phyloP scores from a whole-genome alignment of 2,888 invertebrate species.

The Hyppa rectilinea region DNA sequence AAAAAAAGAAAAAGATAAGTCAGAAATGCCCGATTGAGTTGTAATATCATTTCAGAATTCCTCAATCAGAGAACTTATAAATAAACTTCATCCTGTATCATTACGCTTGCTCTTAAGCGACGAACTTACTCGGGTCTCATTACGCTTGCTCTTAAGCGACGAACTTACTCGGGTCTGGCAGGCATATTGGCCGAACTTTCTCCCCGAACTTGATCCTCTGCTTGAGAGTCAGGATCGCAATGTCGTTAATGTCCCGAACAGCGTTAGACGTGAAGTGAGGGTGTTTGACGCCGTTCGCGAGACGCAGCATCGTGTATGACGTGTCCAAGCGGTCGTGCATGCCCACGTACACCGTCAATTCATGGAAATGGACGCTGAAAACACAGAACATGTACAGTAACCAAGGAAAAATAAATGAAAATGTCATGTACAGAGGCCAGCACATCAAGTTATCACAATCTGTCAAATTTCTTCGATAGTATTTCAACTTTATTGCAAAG shows the following conservation, averaged over 20 bases:
- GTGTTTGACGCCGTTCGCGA: slow-evolving; percentile 84
- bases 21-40: not conserved
- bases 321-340: slow-evolving; percentile 88
- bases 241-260: slow-evolving; percentile 90
- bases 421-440: too few relatives aligned
- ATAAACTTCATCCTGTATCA: not conserved
- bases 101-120: not conserved
- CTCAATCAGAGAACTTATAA: not conserved
- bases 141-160: not conserved
- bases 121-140: slow-evolving; percentile 68
- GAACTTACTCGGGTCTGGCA: slow-evolving; percentile 79
- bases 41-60: too few relatives aligned
- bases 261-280: slow-evolving; percentile 89
- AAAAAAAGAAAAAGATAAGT: not conserved
- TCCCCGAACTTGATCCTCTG: slow-evolving; percentile 83
- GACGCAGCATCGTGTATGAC: slow-evolving; percentile 72
- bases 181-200: slow-evolving; percentile 88
- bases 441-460: too few relatives aligned
- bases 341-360: slow-evolving; percentile 86
- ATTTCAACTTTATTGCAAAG: too few relatives aligned
- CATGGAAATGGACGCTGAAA: slow-evolving; percentile 81
- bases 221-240: slow-evolving; percentile 89
- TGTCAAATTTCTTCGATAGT: too few relatives aligned
- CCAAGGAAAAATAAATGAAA: not conserved
- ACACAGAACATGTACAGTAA: not conserved